phyloP scores from a whole-genome alignment of 1,140 invertebrate species.

The Charaxes varanes region DNA sequence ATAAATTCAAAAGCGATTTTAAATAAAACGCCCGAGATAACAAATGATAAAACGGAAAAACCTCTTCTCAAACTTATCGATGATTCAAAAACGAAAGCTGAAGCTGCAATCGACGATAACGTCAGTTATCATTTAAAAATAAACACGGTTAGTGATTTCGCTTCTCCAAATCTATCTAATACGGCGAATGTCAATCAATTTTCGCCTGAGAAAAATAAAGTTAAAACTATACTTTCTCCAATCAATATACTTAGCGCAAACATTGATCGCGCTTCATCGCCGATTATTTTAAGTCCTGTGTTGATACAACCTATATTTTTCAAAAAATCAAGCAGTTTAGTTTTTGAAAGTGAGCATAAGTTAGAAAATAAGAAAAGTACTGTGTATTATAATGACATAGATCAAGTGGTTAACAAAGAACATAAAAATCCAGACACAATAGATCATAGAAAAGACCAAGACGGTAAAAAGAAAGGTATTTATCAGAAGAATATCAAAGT shows the following conservation, averaged over 20 bases:
- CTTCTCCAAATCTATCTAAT: constrained; percentile 19
- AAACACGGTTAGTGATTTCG: constrained; percentile 39
- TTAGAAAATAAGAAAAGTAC: constrained; percentile 35
- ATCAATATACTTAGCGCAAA: constrained; percentile 44
- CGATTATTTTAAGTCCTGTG: constrained; percentile 57
- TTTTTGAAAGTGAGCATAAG: constrained; percentile 18
- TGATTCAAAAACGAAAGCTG: constrained; percentile 13
- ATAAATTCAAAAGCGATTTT: not conserved
- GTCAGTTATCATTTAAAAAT: constrained; percentile 67
- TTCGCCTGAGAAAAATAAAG: too few relatives aligned
- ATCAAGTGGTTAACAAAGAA: constrained; percentile 43
- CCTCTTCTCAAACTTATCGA: too few relatives aligned
- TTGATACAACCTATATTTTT: constrained; percentile 56
- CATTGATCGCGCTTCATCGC: constrained; percentile 32
- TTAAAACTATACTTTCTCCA: constrained; percentile 47
- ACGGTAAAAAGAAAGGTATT: constrained; percentile 37
- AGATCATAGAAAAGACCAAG: constrained; percentile 12
- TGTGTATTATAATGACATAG: constrained; percentile 59
- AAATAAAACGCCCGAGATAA: not conserved
- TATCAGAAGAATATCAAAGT: constrained; percentile 53
- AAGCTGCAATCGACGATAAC: constrained; percentile 37
- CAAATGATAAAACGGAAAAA: not conserved
- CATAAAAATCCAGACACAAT: constrained; percentile 9
- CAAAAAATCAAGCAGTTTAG: constrained; percentile 26
- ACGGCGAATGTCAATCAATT: constrained; percentile 9